Evolutionary conservation across 2,888 invertebrate species (phyloP), one percentile per base, ranked within the genome.

Genomic region (Syrista parreyssii): DNA sequence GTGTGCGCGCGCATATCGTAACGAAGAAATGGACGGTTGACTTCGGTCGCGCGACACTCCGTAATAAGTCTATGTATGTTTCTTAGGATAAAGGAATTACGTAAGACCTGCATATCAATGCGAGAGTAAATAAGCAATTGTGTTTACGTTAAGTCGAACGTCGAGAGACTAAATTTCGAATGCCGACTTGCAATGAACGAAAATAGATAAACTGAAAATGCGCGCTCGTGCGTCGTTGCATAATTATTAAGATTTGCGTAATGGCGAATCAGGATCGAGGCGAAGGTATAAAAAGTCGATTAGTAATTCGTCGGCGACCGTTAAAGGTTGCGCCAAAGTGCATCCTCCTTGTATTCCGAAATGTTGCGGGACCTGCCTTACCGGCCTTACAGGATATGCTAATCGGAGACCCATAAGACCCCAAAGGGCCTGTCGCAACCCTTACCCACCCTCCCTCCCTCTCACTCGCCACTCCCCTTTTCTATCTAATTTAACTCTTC

Each of bases 301-400:
- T 87, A 87, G 85, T 81, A 85, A 89, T 89, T 88, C 87, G 85
- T 82, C 75, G 79, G 81, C 83, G 88, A 89, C 90, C 90, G 90
- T 91, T 90, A 87, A 87, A 85, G 85, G 84, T 75, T 79, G 82
- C 80, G 82, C 82, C 80, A 80, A 83, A 82, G 81, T 81, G 81
- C 79, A 82, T 71, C 79, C 72, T 79, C 82, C 79, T 73, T 82
- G 83, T 81, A 81, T 83, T 83, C 83, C 76, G 82, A 84, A 85
- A 86, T 84, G 88, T 86, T 84, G 87, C 85, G 86, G 83, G 87
- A 87, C 89, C 86, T 88, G 89, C 89, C 84, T 88, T 89, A 89
- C 90, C 89, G 87, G 90, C 89, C 87, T 83, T 89, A 88, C 89
- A 85, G 88, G 89, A 90, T 90, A 91, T 90, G 90, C 84, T 87